These are phyloP conservation scores for Drosophila subsilvestris DNA, from an alignment of 2,888 invertebrate species.

Conservation along the genomic window DNA sequence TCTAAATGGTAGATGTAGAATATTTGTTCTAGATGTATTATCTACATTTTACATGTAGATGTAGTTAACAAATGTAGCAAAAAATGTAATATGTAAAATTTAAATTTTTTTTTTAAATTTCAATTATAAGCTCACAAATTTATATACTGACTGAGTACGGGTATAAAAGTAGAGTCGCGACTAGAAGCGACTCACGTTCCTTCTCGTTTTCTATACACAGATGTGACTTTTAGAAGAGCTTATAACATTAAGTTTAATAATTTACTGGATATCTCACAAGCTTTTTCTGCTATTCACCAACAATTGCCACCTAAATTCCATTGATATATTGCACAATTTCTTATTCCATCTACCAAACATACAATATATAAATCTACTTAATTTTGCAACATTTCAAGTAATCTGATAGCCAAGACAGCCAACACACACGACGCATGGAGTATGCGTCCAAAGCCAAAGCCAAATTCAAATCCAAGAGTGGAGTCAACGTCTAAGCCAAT, in stretches of 20 bases:
- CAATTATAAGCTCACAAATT: too few relatives aligned
- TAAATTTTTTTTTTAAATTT: too few relatives aligned
- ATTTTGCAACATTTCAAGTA: slow-evolving; percentile 46
- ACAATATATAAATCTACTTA: slow-evolving; percentile 20
- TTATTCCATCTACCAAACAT: slow-evolving; percentile 24
- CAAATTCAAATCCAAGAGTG: slow-evolving; percentile 18
- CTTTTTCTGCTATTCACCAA: neutral
- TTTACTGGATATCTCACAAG: neutral
- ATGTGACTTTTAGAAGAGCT: too few relatives aligned
- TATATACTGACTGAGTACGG: too few relatives aligned
- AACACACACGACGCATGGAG: slow-evolving; percentile 12
- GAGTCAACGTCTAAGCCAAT: slow-evolving; percentile 40
- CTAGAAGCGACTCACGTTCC: too few relatives aligned
- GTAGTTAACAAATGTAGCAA: too few relatives aligned
- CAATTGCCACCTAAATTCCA: neutral
- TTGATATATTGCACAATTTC: slow-evolving; percentile 2
- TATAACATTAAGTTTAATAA: neutral
- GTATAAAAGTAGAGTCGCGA: too few relatives aligned
- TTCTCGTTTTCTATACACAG: too few relatives aligned
- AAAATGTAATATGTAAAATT: too few relatives aligned
- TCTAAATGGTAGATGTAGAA: too few relatives aligned
- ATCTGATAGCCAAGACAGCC: slow-evolving; percentile 28
- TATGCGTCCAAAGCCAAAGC: slow-evolving; percentile 17
- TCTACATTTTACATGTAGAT: too few relatives aligned
- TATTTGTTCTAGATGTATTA: too few relatives aligned